Conservation (phyloP, 1,140 invertebrate species). For the Ptiloglossa arizonensis region DNA sequence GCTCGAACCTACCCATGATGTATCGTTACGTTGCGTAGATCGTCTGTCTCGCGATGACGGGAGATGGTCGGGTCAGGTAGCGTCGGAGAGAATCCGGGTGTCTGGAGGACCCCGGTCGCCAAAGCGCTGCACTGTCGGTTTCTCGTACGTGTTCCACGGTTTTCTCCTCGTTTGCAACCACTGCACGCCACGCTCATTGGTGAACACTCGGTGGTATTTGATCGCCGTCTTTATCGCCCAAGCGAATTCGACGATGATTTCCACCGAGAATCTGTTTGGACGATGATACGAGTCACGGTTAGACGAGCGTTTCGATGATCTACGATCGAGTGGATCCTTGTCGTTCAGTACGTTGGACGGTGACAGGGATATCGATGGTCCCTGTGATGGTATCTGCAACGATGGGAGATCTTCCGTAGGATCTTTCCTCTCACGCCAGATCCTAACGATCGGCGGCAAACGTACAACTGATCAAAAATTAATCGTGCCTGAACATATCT, state of each 20-base stretch:
- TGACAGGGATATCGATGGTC: background rate
- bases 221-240: slow-evolving; percentile 64
- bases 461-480: slow-evolving; percentile 38
- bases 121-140: slow-evolving; percentile 64
- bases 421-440: background rate
- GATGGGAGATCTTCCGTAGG: background rate
- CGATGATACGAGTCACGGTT: background rate
- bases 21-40: slow-evolving; percentile 19
- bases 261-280: background rate
- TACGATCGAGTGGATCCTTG: background rate
- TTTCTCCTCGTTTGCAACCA: slow-evolving; percentile 62
- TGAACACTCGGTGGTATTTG: slow-evolving; percentile 67
- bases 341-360: too few species aligned
- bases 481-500: slow-evolving; percentile 31
- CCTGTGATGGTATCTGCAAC: slow-evolving; percentile 4
- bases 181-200: slow-evolving; percentile 73
- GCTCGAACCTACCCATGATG: slow-evolving; percentile 47
- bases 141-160: slow-evolving; percentile 68
- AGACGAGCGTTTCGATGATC: background rate
- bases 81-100: slow-evolving; percentile 15
- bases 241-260: slow-evolving; percentile 47
- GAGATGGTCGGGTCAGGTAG: slow-evolving; percentile 22
- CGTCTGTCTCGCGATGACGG: background rate
- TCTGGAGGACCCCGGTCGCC: slow-evolving; percentile 36
- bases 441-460: background rate